phyloP scores from a whole-genome alignment of 2,888 invertebrate genomes.

The Cacoxenus indagator region DNA sequence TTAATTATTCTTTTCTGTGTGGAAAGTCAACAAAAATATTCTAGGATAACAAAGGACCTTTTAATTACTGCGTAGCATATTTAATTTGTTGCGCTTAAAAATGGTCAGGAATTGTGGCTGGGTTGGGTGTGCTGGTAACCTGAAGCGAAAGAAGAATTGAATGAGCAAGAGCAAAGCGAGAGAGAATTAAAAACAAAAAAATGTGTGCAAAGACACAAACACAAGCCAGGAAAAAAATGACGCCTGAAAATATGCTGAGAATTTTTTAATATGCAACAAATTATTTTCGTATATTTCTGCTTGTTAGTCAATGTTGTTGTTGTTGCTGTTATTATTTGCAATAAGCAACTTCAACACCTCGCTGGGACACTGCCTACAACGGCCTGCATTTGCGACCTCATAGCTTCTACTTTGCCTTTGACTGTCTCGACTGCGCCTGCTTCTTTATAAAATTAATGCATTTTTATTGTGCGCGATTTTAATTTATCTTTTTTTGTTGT shows the following conservation, averaged over 20 bases:
- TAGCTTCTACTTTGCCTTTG: background rate
- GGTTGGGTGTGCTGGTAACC: too few species aligned
- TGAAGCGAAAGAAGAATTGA: background rate
- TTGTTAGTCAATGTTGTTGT: background rate
- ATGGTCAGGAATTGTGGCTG: background rate
- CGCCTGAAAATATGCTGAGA: slow-evolving; percentile 7
- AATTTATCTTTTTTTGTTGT: slow-evolving; percentile 12
- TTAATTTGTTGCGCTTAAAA: background rate
- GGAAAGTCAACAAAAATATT: background rate
- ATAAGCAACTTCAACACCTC: background rate
- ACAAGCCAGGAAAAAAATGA: background rate
- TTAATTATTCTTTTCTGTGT: background rate
- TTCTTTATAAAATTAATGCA: slow-evolving; percentile 18
- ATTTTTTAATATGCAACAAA: slow-evolving; percentile 15
- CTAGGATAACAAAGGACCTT: background rate
- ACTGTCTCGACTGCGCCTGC: background rate
- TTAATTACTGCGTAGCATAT: slow-evolving; percentile 11
- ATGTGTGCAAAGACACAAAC: background rate
- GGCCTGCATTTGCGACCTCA: background rate
- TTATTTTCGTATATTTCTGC: background rate
- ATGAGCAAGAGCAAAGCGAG: background rate
- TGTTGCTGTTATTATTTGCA: background rate
- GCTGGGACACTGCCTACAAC: background rate
- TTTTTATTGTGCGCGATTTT: slow-evolving; percentile 22
- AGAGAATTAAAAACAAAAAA: background rate